These are phyloP conservation scores for Peribatodes rhomboidaria DNA, from an alignment of 2,888 invertebrate species.

Conservation along the genomic window DNA sequence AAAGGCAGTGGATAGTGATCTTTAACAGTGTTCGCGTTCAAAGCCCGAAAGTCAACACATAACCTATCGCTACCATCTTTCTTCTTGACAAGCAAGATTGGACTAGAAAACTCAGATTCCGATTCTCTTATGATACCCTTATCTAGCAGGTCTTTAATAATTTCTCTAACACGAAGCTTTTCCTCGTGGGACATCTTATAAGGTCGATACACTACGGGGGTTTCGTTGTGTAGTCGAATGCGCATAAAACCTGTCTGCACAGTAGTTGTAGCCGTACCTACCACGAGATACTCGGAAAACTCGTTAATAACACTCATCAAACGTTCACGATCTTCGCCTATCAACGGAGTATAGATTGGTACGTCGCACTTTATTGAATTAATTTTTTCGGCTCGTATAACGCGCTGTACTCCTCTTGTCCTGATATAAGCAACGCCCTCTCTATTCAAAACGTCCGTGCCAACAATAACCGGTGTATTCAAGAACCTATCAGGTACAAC, in stretches of 20 bases:
- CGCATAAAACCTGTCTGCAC: constrained; percentile 25
- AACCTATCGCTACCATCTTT: constrained; percentile 15
- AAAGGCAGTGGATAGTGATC: constrained; percentile 12
- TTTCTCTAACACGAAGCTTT: constrained; percentile 15
- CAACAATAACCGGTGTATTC: constrained; percentile 44
- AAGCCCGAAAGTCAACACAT: constrained; percentile 7
- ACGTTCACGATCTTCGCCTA: not conserved
- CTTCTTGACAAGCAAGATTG: constrained; percentile 24
- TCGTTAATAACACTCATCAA: constrained; percentile 13
- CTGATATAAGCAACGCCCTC: constrained; percentile 29
- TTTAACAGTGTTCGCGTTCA: constrained; percentile 2
- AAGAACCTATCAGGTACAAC: constrained; percentile 38
- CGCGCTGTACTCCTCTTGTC: constrained; percentile 8
- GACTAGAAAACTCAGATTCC: constrained; percentile 22
- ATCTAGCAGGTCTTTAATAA: constrained; percentile 15
- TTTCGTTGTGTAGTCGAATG: constrained; percentile 4
- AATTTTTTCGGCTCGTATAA: constrained; percentile 5
- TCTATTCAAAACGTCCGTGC: constrained; percentile 48
- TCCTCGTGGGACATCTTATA: constrained; percentile 15
- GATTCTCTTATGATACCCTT: constrained; percentile 30
- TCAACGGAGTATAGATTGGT: constrained; percentile 3
- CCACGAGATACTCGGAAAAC: constrained; percentile 7
- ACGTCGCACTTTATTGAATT: not conserved
- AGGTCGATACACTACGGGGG: constrained; percentile 15
- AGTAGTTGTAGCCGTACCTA: constrained; percentile 27